These are phyloP conservation scores for Chamaea fasciata DNA, from an alignment of 2,113 vertebrate species.

Conservation along the genomic window DNA sequence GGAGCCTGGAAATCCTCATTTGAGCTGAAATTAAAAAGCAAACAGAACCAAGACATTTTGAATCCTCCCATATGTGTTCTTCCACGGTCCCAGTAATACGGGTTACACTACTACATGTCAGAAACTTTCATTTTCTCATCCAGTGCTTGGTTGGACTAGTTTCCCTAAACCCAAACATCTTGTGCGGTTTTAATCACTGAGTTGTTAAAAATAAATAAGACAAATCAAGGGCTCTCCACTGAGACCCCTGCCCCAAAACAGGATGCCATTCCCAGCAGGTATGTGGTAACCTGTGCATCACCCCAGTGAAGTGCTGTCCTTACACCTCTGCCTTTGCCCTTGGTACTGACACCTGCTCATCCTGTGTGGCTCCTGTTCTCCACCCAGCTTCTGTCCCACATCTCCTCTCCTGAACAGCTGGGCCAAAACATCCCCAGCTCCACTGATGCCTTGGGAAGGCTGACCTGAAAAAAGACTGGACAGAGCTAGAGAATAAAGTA, in stretches of 20 bases:
- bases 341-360: background rate
- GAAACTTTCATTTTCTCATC: background rate
- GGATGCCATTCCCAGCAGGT: background rate
- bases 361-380: fast-evolving
- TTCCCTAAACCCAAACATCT: background rate
- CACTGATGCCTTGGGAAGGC: too few species aligned
- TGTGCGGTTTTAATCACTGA: background rate
- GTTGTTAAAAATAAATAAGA: background rate
- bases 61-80: background rate
- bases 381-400: background rate
- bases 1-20: background rate
- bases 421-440: background rate
- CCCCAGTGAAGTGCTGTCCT: too few species aligned
- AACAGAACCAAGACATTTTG: background rate
- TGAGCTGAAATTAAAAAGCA: background rate
- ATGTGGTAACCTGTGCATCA: background rate
- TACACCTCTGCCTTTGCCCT: background rate
- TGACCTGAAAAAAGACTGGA: too few species aligned
- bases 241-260: background rate
- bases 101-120: background rate
- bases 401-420: background rate
- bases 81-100: background rate
- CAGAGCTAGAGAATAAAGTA: too few species aligned
- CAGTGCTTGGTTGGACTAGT: background rate
- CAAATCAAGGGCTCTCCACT: background rate